Evolutionary conservation across 2,797 vertebrate species (phyloP).

Genomic region (Gymnopithys bicolor): DNA sequence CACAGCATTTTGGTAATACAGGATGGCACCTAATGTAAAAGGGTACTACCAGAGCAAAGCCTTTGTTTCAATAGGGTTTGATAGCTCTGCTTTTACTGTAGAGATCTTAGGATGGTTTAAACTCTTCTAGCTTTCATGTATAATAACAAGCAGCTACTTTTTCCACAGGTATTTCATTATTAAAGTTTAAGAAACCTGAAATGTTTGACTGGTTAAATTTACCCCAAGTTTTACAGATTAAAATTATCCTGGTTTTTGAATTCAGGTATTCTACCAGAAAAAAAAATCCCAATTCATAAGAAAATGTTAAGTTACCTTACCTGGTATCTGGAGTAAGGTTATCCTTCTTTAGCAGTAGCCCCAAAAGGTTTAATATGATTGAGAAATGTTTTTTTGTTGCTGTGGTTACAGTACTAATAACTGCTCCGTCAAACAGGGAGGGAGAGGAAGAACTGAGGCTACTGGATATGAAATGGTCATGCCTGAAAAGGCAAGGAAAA

Average conservation of each 20-base stretch:
- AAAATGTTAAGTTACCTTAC: constrained; percentile 83
- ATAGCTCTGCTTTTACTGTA: neutral
- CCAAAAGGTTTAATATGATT: constrained; percentile 91
- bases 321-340: constrained; percentile 91
- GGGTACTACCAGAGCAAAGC: neutral
- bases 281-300: neutral
- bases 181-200: rapidly evolving
- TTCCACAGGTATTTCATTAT: neutral
- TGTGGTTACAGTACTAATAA: constrained; percentile 98
- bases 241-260: neutral
- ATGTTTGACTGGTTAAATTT: neutral
- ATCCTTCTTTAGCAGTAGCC: constrained; percentile 89
- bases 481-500: constrained; percentile 76
- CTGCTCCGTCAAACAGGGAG: constrained; percentile 95
- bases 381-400: constrained; percentile 99
- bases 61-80: neutral
- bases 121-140: neutral
- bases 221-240: neutral
- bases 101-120: neutral
- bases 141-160: neutral
- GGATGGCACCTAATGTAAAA: neutral
- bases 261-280: neutral
- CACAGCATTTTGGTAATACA: neutral
- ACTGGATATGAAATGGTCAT: constrained; percentile 98
- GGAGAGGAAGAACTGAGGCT: constrained; percentile 97